A percentile compares a stretch with the other conserved stretches of the same genome.
These are phyloP conservation scores for Drosophila subsilvestris DNA, from an alignment of 2,888 invertebrate genomes.

Conservation along the genomic window DNA sequence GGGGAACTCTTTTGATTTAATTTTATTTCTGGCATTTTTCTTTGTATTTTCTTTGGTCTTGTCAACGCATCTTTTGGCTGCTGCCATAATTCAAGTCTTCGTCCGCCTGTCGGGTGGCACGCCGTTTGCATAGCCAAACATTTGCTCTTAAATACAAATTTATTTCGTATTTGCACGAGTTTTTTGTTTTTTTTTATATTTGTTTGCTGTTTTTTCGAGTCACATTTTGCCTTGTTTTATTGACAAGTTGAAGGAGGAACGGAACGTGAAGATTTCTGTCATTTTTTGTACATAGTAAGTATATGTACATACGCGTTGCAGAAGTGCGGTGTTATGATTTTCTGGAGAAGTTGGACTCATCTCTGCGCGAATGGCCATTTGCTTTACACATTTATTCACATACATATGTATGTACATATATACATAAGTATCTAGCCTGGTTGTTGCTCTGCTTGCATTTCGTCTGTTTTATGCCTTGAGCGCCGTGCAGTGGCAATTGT, in stretches of 20 bases:
- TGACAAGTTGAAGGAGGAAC: constrained; percentile 54
- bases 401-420: too few species aligned
- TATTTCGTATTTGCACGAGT: constrained; percentile 65
- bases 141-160: constrained; percentile 72
- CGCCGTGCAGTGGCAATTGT: neutral
- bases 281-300: neutral
- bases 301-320: neutral
- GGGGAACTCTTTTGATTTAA: constrained; percentile 4
- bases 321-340: neutral
- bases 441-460: too few species aligned
- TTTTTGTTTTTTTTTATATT: constrained; percentile 35
- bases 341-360: neutral
- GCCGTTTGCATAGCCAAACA: constrained; percentile 79
- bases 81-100: constrained; percentile 75
- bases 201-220: constrained; percentile 13
- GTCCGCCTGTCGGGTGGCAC: constrained; percentile 49
- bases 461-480: too few species aligned
- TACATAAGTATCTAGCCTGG: fast-evolving
- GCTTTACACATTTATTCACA: too few species aligned
- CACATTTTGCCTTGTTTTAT: constrained; percentile 56
- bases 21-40: constrained; percentile 38
- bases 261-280: constrained; percentile 59
- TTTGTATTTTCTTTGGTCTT: constrained; percentile 45
- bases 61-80: constrained; percentile 74
- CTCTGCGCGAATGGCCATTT: too few species aligned